phyloP scores from a whole-genome alignment of 1,140 invertebrate species.

The Oryctes rhinoceros region DNA sequence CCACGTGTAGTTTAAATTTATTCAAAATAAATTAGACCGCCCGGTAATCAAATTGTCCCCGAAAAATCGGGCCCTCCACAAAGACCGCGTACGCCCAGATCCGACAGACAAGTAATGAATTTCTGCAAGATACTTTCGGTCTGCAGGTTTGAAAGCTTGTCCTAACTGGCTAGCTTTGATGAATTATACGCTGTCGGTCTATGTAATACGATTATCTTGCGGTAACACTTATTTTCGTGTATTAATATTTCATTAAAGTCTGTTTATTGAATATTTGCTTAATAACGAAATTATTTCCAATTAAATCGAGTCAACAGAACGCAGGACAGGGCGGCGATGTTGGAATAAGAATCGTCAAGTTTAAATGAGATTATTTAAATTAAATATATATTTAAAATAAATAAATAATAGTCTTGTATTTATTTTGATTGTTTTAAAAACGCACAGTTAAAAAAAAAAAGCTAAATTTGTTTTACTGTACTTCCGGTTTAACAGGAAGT shows the following conservation, averaged over 20 bases:
- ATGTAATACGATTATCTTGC: background rate
- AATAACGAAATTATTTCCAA: background rate
- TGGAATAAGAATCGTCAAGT: too few relatives aligned
- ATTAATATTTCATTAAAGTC: background rate
- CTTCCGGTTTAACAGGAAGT: too few relatives aligned
- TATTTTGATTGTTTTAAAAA: too few relatives aligned
- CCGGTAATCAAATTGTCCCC: conserved; percentile 33
- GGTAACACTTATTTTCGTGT: background rate
- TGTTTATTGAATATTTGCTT: background rate
- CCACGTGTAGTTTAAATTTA: conserved; percentile 35
- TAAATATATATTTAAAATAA: too few relatives aligned
- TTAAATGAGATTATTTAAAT: too few relatives aligned
- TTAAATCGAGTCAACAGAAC: too few relatives aligned
- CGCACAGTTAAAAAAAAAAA: too few relatives aligned
- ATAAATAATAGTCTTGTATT: too few relatives aligned
- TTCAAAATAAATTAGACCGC: conserved; percentile 37
- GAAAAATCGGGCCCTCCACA: conserved; percentile 14
- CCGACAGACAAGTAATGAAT: background rate
- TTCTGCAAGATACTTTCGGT: background rate
- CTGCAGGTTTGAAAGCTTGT: background rate
- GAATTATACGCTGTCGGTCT: background rate
- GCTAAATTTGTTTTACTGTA: too few relatives aligned
- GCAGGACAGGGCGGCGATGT: too few relatives aligned
- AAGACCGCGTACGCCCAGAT: background rate
- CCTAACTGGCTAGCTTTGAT: background rate